Conservation (phyloP, 1,140 invertebrate genomes). For the Anadara kagoshimensis region DNA sequence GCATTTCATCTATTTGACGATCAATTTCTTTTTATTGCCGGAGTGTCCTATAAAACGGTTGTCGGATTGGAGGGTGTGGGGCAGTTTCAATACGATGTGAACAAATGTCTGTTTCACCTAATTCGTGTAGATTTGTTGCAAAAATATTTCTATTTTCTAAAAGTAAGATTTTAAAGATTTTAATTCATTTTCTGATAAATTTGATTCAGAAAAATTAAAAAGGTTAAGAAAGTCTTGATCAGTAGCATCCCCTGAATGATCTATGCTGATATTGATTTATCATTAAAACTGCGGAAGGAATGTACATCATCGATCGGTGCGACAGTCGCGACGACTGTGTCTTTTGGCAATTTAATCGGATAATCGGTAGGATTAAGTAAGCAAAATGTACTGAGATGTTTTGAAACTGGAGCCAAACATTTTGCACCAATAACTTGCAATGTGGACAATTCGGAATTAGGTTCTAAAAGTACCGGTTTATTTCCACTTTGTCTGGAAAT, state of each 20-base stretch:
- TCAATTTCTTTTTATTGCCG: slow-evolving; percentile 9
- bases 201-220: slow-evolving; percentile 16
- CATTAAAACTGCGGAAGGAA: no score
- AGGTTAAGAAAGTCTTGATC: no score
- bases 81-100: slow-evolving; percentile 16
- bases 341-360: no score
- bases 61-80: slow-evolving; percentile 8
- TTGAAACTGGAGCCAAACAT: slow-evolving; percentile 25
- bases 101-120: slow-evolving; percentile 6
- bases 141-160: slow-evolving; percentile 15
- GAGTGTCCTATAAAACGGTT: slow-evolving; percentile 13
- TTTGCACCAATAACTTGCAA: no score
- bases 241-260: no score
- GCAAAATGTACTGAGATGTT: slow-evolving; percentile 9
- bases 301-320: no score
- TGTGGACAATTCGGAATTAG: no score
- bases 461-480: no score
- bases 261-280: no score
- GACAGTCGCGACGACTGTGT: no score
- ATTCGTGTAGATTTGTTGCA: slow-evolving; percentile 7
- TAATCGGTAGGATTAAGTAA: slow-evolving; percentile 33
- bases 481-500: no score
- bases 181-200: slow-evolving; percentile 12
- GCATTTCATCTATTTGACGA: slow-evolving; percentile 36
- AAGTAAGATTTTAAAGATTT: background rate